Conservation (phyloP, 2,888 invertebrate genomes). For the Tanypteryx hageni region DNA sequence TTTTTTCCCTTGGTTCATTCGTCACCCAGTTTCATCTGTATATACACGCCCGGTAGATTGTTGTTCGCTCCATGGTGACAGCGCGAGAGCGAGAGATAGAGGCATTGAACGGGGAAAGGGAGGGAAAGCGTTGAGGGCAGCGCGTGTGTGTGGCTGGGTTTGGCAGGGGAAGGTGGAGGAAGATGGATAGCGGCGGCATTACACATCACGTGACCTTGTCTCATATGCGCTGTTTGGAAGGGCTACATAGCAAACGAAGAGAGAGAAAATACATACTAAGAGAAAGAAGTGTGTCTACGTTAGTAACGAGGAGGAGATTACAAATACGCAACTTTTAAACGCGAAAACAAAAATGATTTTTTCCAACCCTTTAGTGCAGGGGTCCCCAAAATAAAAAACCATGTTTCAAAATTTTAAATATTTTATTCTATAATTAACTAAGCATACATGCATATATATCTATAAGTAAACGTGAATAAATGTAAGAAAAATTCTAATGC, state of each 20-base stretch:
- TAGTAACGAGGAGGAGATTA: background rate
- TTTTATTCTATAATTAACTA: no score
- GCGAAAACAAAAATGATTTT: no score
- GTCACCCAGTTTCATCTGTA: conserved; percentile 46
- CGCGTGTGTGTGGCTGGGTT: background rate
- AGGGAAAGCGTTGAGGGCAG: background rate
- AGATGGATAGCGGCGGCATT: conserved; percentile 38
- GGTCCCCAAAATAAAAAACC: no score
- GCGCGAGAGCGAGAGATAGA: background rate
- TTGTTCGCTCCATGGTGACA: conserved; percentile 17
- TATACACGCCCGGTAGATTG: conserved; percentile 43
- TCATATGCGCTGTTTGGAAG: conserved; percentile 3
- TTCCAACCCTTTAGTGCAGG: no score
- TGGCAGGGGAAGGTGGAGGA: background rate
- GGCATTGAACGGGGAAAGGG: conserved; percentile 1
- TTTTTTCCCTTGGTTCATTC: conserved; percentile 16
- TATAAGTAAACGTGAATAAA: no score
- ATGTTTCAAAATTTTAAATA: no score
- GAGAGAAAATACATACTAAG: background rate
- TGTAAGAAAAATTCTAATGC: no score
- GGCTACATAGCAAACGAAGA: background rate
- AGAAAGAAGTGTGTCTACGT: no score
- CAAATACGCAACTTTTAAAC: background rate
- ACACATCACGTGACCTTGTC: conserved; percentile 49
- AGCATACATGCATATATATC: no score